Percentiles rank a stretch among this genome's conserved stretches.
Evolutionary conservation across 2,113 vertebrate genomes (phyloP).

Genomic region (Sciurus niger): DNA sequence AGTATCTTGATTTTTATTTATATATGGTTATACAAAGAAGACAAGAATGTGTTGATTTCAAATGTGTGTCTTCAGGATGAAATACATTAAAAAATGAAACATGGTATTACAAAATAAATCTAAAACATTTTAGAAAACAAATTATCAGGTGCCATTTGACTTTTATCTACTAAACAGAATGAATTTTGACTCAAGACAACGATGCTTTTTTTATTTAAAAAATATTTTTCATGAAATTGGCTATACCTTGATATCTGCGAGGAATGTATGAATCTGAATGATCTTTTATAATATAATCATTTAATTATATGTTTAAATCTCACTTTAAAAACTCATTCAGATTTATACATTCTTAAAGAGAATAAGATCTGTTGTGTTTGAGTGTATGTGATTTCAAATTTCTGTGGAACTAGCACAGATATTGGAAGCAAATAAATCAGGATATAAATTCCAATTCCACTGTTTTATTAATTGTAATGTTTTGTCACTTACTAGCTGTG

Average conservation of each 20-base stretch:
- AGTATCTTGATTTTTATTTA: slow-evolving; percentile 82
- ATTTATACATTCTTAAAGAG: no score
- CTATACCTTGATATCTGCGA: neutral
- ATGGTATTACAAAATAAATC: slow-evolving; percentile 69
- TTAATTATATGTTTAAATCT: no score
- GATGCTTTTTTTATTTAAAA: slow-evolving; percentile 1
- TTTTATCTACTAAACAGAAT: slow-evolving; percentile 70
- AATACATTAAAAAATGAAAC: slow-evolving; percentile 78
- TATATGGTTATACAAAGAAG: slow-evolving; percentile 69
- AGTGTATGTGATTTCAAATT: neutral
- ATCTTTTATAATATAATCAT: neutral
- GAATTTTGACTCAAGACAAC: slow-evolving; percentile 71
- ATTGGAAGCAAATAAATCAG: slow-evolving; percentile 39
- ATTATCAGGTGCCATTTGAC: slow-evolving; percentile 74
- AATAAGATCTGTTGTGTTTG: neutral
- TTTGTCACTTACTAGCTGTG: slow-evolving; percentile 43
- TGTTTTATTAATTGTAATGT: neutral
- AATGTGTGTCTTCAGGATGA: slow-evolving; percentile 80
- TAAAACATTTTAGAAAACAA: slow-evolving; percentile 79
- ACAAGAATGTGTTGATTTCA: slow-evolving; percentile 83
- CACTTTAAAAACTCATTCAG: no score
- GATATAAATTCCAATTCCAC: slow-evolving; percentile 11
- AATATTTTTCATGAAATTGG: neutral
- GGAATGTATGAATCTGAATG: neutral
- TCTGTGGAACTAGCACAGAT: neutral